Base-by-base conservation (phyloP, 2,113 vertebrate species). In the Himantopus leucocephalus region DNA sequence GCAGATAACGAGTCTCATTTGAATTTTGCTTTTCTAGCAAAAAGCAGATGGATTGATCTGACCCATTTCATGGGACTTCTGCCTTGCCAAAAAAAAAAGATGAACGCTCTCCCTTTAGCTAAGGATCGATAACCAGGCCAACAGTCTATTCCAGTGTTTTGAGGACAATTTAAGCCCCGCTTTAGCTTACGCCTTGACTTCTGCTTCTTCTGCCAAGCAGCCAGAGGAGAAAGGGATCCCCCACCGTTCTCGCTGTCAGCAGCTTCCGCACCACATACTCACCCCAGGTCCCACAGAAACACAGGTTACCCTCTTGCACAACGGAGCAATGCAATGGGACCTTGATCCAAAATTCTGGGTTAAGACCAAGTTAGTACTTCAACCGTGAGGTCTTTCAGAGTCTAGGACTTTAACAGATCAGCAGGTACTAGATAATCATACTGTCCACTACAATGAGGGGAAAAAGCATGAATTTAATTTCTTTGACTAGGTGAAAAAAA, bases 221-320 rank as follows among this genome's bases (percentile, higher is more conserved):
- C 9, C 63, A 75, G 15, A 75, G 18, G 17, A 95, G 37, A 83
- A 62, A 12, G 7, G 10, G 20, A 79, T 29, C 10, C 35, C 27
- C 52, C 2, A 2, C 7, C 0, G 0, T 62, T 53, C 41, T 47
- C 0, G 0, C 37, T 83, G 20, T 47, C 43, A 92, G 74, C 45
- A 75, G n/a, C 24, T 52, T 29, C 74, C 10, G 7, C 14, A 55
- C 12, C 12, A 12, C 5, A 5, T 45, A 53, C 53, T 63, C 5
- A 11, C 12, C 15, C 20, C 29, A n/a, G 19, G 29, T 50, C 43
- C 11, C 77, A 75, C 4, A 41, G 60, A 75, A 85, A 88, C 22
- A 73, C 16, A 73, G 30, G 29, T 50, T 24, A 23, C 48, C 47
- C 4, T 5, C 6, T 8, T 32, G 17, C 58, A 81, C 18, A 81